Base-by-base conservation (phyloP, 2,797 vertebrate species). In the Chlorospingus semifuscus region DNA sequence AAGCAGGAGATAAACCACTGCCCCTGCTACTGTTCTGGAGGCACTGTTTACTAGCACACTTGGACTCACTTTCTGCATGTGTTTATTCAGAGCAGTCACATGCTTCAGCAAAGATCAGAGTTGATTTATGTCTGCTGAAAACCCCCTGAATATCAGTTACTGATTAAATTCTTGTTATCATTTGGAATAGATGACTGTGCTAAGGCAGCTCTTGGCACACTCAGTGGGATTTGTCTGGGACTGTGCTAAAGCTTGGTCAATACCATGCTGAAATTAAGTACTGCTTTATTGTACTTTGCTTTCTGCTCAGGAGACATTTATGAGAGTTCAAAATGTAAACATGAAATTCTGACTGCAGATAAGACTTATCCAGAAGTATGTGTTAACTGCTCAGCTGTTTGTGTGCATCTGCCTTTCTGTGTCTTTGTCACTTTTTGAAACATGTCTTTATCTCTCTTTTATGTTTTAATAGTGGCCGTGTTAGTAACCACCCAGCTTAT, bases 91-190 rank as follows among this genome's bases (percentile, higher is more conserved):
- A 75, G 41, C 32, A 46, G 75, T 86, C 93, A 91, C 5, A 16
- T 85, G 83, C 65, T 87, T 76, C 83, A 87, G 52, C 90, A 96
- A 92, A 95, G 92, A 80, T 69, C 93, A 93, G 46, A 39, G 64
- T 13, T 80, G 41, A 79, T 56, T 83, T 88, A 22, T 81, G 44
- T 64, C 71, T 88, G 70, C 44, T 80, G 72, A 70, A 89, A 65
- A 2, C 4, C 5, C 24, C n/a, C 26, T 65, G 34, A 86, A 92
- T 91, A 88, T 70, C 76, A 65, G 61, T 92, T 91, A 87, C 76
- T 88, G 82, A 93, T 89, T 91, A 84, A 69, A 85, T 91, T 87
- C 64, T 91, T 12, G 2, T 92, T 77, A 63, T 79, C 3, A 3
- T 57, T 83, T 80, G 37, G 42, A 55, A 77, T 41, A 86, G 39